Conservation (phyloP, 2,113 vertebrate species). For the Syrmaticus mikado region DNA sequence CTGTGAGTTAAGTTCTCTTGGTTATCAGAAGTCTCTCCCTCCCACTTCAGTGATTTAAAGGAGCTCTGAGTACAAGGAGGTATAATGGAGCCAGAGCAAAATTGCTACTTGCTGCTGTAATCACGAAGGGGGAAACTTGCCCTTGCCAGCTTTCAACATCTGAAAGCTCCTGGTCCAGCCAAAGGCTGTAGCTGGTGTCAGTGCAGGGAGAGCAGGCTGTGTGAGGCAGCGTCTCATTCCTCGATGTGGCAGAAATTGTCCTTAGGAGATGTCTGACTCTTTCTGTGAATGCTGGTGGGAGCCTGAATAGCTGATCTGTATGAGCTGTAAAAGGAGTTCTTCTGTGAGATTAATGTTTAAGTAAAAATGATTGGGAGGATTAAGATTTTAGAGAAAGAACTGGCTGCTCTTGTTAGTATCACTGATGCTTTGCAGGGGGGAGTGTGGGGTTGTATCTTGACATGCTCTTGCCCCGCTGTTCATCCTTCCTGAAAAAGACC, state of each 20-base stretch:
- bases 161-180: background rate
- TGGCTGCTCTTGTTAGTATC: background rate
- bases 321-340: background rate
- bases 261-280: background rate
- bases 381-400: background rate
- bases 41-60: background rate
- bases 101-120: background rate
- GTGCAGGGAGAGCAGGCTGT: background rate
- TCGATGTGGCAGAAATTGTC: background rate
- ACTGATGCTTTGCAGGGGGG: accelerated
- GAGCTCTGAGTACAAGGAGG: background rate
- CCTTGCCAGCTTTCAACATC: background rate
- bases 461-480: background rate
- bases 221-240: background rate
- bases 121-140: background rate
- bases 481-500: background rate
- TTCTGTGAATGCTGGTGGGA: background rate
- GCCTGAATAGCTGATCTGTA: background rate
- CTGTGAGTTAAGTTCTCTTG: background rate
- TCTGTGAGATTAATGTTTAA: background rate
- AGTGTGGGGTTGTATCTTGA: background rate
- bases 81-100: background rate
- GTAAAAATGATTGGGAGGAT: background rate
- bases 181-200: background rate
- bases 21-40: background rate